A percentile compares a stretch with the other conserved stretches of the same genome.
phyloP scores from a whole-genome alignment of 2,113 vertebrate genomes.

The Periophthalmodon schlosseri region DNA sequence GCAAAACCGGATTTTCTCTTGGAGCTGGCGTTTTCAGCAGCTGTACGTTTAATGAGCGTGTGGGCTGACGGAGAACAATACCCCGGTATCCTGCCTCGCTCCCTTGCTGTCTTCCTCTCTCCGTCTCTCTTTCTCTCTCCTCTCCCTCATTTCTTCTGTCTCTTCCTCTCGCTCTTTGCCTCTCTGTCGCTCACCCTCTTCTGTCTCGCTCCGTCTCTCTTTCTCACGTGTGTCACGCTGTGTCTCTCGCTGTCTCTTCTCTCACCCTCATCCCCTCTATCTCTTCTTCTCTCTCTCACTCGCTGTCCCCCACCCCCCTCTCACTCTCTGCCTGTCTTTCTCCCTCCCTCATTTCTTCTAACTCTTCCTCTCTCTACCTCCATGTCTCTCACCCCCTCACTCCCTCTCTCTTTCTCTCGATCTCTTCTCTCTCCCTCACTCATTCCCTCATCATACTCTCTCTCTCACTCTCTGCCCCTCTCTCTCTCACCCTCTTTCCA shows the following conservation, averaged over 20 bases:
- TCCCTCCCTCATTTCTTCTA: too few species aligned
- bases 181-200: conserved; percentile 20
- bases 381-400: too few species aligned
- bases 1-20: conserved; percentile 2
- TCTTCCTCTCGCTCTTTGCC: conserved; percentile 21
- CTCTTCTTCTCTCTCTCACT: too few species aligned
- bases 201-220: too few species aligned
- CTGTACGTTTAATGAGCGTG: conserved; percentile 59
- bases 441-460: too few species aligned
- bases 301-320: too few species aligned
- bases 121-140: conserved; percentile 39
- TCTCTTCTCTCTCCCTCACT: too few species aligned
- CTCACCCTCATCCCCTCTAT: conserved; percentile 22
- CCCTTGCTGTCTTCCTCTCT: conserved; percentile 26
- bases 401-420: too few species aligned
- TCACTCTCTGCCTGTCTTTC: too few species aligned
- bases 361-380: too few species aligned
- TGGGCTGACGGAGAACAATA: conserved; percentile 63
- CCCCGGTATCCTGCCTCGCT: conserved; percentile 27
- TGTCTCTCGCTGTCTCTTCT: conserved; percentile 28
- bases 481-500: too few species aligned
- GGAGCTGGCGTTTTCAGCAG: conserved; percentile 31
- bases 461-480: too few species aligned
- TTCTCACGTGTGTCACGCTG: conserved; percentile 13
- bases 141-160: conserved; percentile 33